phyloP scores from a whole-genome alignment of 2,888 invertebrate species.

The Lepidocyrtoides sp. region DNA sequence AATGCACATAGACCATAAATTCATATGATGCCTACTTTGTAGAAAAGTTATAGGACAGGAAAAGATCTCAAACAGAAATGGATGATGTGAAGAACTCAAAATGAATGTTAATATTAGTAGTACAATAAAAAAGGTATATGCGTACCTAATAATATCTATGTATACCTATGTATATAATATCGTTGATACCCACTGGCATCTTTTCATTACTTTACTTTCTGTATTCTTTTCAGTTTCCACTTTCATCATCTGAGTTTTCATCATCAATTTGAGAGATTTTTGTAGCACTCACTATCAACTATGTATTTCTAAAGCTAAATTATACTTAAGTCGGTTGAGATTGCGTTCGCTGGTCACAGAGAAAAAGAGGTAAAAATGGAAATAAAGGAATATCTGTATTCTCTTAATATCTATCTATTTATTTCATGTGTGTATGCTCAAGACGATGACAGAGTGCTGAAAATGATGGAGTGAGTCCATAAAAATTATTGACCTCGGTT shows the following conservation, averaged over 20 bases:
- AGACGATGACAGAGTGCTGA: conserved; percentile 62
- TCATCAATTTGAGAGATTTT: neutral
- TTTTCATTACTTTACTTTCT: neutral
- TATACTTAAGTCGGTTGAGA: conserved; percentile 9
- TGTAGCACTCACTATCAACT: neutral
- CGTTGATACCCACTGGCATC: neutral
- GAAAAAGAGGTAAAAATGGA: conserved; percentile 4
- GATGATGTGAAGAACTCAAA: too few relatives aligned
- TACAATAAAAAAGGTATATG: too few relatives aligned
- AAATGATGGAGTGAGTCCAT: conserved; percentile 74
- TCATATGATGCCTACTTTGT: too few relatives aligned
- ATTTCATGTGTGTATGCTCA: conserved; percentile 1
- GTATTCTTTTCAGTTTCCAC: neutral
- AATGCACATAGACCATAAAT: too few relatives aligned
- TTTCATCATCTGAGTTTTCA: neutral
- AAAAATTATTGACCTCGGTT: conserved; percentile 77
- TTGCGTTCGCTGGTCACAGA: neutral
- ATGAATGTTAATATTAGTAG: too few relatives aligned
- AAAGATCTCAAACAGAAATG: too few relatives aligned
- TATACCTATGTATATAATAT: too few relatives aligned
- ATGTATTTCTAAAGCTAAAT: too few relatives aligned
- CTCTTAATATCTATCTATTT: neutral
- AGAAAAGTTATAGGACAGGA: too few relatives aligned
- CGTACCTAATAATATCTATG: too few relatives aligned
- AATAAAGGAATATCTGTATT: neutral